Percentiles rank a stretch among this genome's conserved stretches.
Conservation (phyloP, 2,113 vertebrate genomes). For the Corapipo altera region DNA sequence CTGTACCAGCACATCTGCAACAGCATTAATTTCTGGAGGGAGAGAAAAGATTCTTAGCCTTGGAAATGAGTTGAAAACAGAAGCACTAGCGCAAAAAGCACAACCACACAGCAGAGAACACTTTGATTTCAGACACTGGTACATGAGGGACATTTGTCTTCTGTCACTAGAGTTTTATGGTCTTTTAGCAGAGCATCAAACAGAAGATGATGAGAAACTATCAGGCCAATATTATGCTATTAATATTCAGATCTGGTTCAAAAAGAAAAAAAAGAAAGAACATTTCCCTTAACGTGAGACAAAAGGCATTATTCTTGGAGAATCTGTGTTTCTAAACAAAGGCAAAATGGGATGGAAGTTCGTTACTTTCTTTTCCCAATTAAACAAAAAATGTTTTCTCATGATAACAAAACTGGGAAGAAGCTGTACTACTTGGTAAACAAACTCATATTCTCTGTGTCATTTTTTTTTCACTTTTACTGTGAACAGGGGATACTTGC, state of each 20-base stretch:
- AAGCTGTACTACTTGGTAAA: background rate
- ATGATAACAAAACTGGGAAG: background rate
- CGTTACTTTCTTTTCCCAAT: background rate
- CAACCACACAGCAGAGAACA: background rate
- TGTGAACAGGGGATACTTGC: background rate
- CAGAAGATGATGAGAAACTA: background rate
- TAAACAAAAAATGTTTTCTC: background rate
- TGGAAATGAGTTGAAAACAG: background rate
- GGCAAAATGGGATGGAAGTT: background rate
- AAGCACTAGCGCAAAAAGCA: background rate
- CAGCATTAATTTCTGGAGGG: background rate
- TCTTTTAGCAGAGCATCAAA: background rate
- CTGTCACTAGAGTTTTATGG: background rate
- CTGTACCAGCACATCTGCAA: background rate
- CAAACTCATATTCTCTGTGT: background rate
- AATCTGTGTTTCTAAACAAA: background rate
- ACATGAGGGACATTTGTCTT: constrained; percentile 6
- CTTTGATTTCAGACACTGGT: background rate
- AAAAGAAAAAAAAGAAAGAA: background rate
- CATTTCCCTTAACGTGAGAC: background rate
- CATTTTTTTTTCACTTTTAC: background rate
- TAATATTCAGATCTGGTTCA: background rate
- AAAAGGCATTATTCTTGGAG: background rate
- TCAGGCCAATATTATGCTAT: background rate
- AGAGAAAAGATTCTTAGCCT: background rate